These are phyloP conservation scores for Drosophila trapezifrons DNA, from an alignment of 1,140 invertebrate species.

Conservation along the genomic window DNA sequence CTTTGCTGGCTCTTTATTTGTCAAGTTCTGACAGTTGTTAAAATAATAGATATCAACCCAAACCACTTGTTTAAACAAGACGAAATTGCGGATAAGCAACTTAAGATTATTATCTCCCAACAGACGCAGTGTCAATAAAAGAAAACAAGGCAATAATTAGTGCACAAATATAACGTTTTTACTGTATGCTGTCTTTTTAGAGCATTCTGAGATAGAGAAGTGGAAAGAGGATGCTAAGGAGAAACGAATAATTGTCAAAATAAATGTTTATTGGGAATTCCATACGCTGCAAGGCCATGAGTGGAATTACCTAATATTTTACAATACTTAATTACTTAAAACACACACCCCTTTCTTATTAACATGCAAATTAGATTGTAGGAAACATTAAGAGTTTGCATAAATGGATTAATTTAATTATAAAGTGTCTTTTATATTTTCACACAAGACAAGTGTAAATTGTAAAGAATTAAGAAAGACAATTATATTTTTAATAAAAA, in stretches of 20 bases:
- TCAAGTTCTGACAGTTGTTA: constrained; percentile 31
- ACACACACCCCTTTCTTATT: background rate
- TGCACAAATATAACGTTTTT: constrained; percentile 29
- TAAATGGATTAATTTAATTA: background rate
- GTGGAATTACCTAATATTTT: background rate
- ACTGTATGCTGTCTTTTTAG: constrained; percentile 2
- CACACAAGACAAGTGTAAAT: too few relatives aligned
- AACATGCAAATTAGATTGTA: background rate
- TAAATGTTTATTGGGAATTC: background rate
- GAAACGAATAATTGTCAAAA: background rate
- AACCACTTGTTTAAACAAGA: constrained; percentile 64
- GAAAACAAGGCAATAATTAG: constrained; percentile 56
- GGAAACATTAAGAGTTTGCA: background rate
- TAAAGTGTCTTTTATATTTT: too few relatives aligned
- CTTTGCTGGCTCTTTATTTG: constrained; percentile 22
- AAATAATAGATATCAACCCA: constrained; percentile 29
- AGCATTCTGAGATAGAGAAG: background rate
- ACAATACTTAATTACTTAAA: constrained; percentile 8
- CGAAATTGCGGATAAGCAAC: constrained; percentile 34
- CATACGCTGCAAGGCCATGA: background rate
- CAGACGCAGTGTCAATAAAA: constrained; percentile 53
- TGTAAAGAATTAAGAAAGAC: background rate
- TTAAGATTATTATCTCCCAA: constrained; percentile 55
- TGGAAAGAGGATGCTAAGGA: too few relatives aligned
- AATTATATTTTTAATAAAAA: background rate